Conservation (phyloP, 2,797 vertebrate species). For the Pseudopleuronectes americanus region DNA sequence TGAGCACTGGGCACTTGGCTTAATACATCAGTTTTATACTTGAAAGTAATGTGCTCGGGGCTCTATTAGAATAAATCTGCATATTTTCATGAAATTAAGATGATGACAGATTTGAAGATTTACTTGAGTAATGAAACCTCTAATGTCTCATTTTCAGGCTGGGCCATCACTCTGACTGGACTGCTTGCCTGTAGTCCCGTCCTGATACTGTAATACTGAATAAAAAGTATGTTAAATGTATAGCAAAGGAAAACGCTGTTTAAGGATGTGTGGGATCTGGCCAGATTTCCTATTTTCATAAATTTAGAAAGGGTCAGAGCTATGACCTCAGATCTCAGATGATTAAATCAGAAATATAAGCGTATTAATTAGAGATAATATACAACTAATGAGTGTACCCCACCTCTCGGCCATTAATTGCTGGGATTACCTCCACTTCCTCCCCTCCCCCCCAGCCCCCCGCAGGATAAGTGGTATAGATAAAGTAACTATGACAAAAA, state of each 20-base stretch:
- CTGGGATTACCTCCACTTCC: too few relatives aligned
- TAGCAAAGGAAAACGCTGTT: neutral
- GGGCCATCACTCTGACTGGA: neutral
- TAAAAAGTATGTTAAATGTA: neutral
- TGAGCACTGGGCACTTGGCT: slow-evolving; percentile 19
- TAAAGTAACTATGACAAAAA: too few relatives aligned
- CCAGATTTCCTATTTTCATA: too few relatives aligned
- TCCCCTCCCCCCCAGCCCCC: too few relatives aligned
- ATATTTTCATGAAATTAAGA: slow-evolving; percentile 56
- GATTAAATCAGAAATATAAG: too few relatives aligned
- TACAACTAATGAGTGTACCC: too few relatives aligned
- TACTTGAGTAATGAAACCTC: slow-evolving; percentile 16
- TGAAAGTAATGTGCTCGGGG: slow-evolving; percentile 48
- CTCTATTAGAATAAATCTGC: slow-evolving; percentile 52
- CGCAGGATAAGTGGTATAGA: too few relatives aligned
- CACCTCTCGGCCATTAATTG: too few relatives aligned
- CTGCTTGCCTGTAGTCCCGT: neutral
- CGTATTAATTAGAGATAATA: too few relatives aligned
- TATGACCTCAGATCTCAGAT: too few relatives aligned
- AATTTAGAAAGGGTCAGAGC: too few relatives aligned
- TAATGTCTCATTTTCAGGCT: slow-evolving; percentile 24
- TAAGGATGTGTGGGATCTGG: too few relatives aligned
- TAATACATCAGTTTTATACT: slow-evolving; percentile 60
- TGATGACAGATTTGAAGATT: slow-evolving; percentile 38
- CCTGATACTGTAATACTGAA: neutral